These are phyloP conservation scores for Drosophila koepferae DNA, from an alignment of 2,888 invertebrate genomes.

Conservation along the genomic window DNA sequence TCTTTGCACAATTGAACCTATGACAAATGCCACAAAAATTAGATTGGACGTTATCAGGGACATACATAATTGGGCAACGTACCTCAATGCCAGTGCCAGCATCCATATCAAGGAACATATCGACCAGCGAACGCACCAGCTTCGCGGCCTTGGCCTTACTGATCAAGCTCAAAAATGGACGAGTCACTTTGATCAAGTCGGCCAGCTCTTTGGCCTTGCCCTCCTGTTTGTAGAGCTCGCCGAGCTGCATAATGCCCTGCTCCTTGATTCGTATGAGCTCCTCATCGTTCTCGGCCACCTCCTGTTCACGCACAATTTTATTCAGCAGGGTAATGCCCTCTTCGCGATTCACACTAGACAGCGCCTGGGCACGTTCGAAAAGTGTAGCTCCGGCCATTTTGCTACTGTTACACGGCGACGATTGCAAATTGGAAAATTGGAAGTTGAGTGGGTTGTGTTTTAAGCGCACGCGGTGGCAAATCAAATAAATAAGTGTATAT, in stretches of 20 bases:
- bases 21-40: not conserved
- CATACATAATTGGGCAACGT: constrained; percentile 11
- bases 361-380: constrained; percentile 93
- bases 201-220: constrained; percentile 96
- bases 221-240: constrained; percentile 95
- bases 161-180: constrained; percentile 97
- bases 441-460: constrained; percentile 22
- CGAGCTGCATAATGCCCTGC: constrained; percentile 96
- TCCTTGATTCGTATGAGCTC: constrained; percentile 96
- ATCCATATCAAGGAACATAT: constrained; percentile 98
- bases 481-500: constrained; percentile 24
- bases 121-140: constrained; percentile 97
- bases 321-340: constrained; percentile 91
- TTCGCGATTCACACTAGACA: constrained; percentile 90
- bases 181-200: constrained; percentile 96
- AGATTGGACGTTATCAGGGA: not conserved
- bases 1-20: constrained; percentile 95
- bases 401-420: constrained; percentile 62
- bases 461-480: constrained; percentile 20
- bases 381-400: constrained; percentile 95
- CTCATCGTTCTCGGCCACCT: constrained; percentile 93
- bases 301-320: constrained; percentile 92
- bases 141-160: constrained; percentile 99
- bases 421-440: constrained; percentile 36
- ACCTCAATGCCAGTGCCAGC: constrained; percentile 97